Evolutionary conservation across 2,888 invertebrate species (phyloP), one percentile per base, ranked within the genome.

Genomic region (Branchellion lobata): DNA sequence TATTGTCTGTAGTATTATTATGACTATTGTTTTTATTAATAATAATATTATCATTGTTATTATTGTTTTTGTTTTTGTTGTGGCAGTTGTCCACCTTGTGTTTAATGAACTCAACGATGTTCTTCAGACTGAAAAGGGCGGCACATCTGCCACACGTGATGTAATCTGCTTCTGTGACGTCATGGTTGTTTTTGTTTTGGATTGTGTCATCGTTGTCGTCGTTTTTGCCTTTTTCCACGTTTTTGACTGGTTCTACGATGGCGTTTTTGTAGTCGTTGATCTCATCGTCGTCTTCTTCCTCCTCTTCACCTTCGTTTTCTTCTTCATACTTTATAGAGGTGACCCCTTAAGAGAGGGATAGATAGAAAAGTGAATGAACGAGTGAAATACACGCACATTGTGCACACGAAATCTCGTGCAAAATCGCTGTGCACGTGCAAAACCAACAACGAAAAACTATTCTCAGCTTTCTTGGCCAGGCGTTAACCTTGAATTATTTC

Each of bases 151-250:
- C 69, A 29, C 69, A 69, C 5, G 29, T 24, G 8, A 72, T 51
- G 51, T 21, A 72, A 47, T 33, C 72, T 27, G 94, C 24, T 8
- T 47, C 18, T 8, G 8, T 47, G 47, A 14, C 18, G 8, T 47
- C 47, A 47, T 33, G 27, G 18, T 94, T 27, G 5, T 8, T 57
- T 24, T 57, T 57, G 21, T 57, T 57, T 57, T 57, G 3, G 5
- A 14, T 57, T 3, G 3, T 69, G 27, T 69, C 31, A 3, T 69
- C 31, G 11, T 69, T 69, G 18, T 11, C 14, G 21, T 33, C 21
- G n/a, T n/a, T 65, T 11, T 65, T 65, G n/a, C 8, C 8, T 11
- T 65, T 65, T 5, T 65, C 21, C 3, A 3, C n/a, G n/a, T 65
- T 65, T 27, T 65, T 65, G 21, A 65, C 24, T n/a, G n/a, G n/a